These are phyloP conservation scores for Haemorhous mexicanus DNA, from an alignment of 2,113 vertebrate species.

Conservation along the genomic window DNA sequence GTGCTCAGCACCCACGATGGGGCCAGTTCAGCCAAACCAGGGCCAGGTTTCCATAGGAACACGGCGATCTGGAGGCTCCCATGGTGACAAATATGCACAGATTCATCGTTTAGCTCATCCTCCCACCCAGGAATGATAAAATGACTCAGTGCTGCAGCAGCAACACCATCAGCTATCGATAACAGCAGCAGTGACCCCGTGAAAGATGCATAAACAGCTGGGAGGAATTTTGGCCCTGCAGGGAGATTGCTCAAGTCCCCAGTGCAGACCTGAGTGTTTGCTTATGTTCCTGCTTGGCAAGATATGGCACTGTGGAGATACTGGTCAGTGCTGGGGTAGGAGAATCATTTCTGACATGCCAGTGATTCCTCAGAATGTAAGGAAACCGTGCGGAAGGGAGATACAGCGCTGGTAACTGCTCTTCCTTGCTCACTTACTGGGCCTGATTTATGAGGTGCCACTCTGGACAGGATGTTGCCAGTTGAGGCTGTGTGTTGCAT, in stretches of 20 bases:
- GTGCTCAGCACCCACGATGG: not conserved
- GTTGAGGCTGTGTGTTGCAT: not conserved
- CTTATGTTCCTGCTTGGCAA: conserved; percentile 47
- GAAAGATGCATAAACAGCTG: conserved; percentile 18
- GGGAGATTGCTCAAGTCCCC: conserved; percentile 47
- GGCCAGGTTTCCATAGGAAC: conserved; percentile 59
- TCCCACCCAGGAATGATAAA: conserved; percentile 47
- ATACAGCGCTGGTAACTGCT: not conserved
- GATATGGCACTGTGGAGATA: not conserved
- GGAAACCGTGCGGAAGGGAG: not conserved
- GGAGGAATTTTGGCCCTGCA: conserved; percentile 26
- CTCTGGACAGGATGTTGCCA: conserved; percentile 48
- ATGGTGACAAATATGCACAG: not conserved
- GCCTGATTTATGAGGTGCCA: conserved; percentile 53
- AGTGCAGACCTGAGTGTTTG: conserved; percentile 50
- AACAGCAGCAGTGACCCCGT: not conserved
- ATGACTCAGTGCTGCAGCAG: not conserved
- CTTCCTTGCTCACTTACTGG: not conserved
- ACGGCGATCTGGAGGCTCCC: not conserved
- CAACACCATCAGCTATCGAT: conserved; percentile 7
- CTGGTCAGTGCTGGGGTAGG: conserved; percentile 19
- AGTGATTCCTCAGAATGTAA: not conserved
- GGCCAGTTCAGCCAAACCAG: conserved; percentile 33
- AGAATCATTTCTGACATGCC: conserved; percentile 33
- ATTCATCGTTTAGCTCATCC: conserved; percentile 36